phyloP scores from a whole-genome alignment of 2,888 invertebrate species.

The Patella depressa region DNA sequence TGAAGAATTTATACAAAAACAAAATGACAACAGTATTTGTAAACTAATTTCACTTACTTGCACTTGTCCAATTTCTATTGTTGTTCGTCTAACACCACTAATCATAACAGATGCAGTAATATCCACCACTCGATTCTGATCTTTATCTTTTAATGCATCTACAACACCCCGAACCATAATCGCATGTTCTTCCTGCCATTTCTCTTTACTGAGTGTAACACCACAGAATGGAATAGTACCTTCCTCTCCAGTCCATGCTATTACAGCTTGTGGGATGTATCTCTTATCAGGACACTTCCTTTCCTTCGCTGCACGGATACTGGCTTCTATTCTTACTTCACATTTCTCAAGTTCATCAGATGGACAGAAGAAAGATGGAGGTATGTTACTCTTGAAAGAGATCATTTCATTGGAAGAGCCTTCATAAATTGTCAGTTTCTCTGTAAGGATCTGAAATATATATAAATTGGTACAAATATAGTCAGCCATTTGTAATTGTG shows the following conservation, averaged over 20 bases:
- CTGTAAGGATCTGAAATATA: slow-evolving; percentile 21
- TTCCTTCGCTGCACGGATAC: slow-evolving; percentile 37
- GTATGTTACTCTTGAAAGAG: slow-evolving; percentile 29
- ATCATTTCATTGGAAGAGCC: slow-evolving; percentile 31
- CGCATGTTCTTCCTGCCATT: slow-evolving; percentile 23
- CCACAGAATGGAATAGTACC: slow-evolving; percentile 38
- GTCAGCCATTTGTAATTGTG: no score
- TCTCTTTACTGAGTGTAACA: slow-evolving; percentile 15
- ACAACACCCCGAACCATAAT: slow-evolving; percentile 40
- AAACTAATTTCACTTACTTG: not conserved
- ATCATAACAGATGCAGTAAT: slow-evolving; percentile 26
- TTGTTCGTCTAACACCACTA: not conserved
- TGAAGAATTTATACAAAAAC: no score
- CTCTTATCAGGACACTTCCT: slow-evolving; percentile 39
- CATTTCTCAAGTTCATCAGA: slow-evolving; percentile 31
- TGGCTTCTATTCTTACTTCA: slow-evolving; percentile 33
- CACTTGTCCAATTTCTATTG: slow-evolving; percentile 3
- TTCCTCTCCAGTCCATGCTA: slow-evolving; percentile 19
- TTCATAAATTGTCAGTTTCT: slow-evolving; percentile 31
- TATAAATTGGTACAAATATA: no score
- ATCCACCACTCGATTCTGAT: slow-evolving; percentile 39
- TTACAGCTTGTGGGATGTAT: slow-evolving; percentile 30
- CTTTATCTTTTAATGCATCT: slow-evolving; percentile 44
- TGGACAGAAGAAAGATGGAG: slow-evolving; percentile 39
- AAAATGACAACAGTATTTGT: no score